These are phyloP conservation scores for Junco hyemalis DNA, from an alignment of 2,113 vertebrate genomes.

Conservation along the genomic window DNA sequence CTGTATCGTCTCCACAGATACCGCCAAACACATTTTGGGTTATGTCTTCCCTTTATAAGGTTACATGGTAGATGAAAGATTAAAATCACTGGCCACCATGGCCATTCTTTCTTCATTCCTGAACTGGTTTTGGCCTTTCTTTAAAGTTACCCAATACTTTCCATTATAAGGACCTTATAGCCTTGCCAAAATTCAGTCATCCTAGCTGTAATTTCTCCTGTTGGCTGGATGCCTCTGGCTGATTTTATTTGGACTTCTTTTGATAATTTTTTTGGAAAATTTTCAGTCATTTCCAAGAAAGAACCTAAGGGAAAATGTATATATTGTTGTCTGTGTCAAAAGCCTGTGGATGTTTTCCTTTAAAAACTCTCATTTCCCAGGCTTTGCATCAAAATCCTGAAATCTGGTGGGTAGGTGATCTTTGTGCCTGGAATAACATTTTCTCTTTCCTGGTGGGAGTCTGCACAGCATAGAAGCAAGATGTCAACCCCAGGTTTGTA, in stretches of 20 bases:
- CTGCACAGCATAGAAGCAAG: background rate
- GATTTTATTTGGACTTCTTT: conserved; percentile 43
- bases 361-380: conserved; percentile 4
- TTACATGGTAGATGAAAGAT: background rate
- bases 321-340: conserved; percentile 13
- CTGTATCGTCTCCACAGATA: background rate
- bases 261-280: conserved; percentile 11
- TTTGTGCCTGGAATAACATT: background rate
- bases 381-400: background rate
- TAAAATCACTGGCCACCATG: conserved; percentile 11
- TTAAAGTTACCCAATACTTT: conserved; percentile 56
- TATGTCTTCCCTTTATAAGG: background rate
- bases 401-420: background rate
- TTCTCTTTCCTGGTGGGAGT: background rate
- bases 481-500: background rate
- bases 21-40: background rate
- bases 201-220: conserved; percentile 32
- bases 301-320: conserved; percentile 31
- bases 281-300: conserved; percentile 51
- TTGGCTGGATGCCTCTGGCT: conserved; percentile 40
- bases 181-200: conserved; percentile 49
- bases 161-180: conserved; percentile 24
- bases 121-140: conserved; percentile 29
- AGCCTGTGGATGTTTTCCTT: background rate
- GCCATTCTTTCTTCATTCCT: conserved; percentile 31